Percentiles rank a stretch among this genome's conserved stretches.
phyloP scores from a whole-genome alignment of 2,888 invertebrate species.

The Drosophila mettleri region DNA sequence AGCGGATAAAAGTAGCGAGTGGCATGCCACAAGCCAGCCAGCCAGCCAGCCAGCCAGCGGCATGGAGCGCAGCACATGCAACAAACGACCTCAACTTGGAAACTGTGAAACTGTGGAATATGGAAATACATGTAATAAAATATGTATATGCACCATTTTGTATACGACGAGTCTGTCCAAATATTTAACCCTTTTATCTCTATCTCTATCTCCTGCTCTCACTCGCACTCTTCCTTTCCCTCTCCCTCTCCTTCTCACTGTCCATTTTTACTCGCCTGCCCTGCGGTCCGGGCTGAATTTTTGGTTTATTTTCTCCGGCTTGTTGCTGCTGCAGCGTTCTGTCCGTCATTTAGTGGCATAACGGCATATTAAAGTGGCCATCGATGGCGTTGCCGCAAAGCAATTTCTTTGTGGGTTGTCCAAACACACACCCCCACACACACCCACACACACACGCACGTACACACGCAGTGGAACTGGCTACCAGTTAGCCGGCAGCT shows the following conservation, averaged over 20 bases:
- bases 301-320: neutral
- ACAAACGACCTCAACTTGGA: conserved; percentile 19
- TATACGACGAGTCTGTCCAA: conserved; percentile 33
- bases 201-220: neutral
- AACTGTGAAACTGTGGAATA: conserved; percentile 45
- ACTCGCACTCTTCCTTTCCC: neutral
- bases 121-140: conserved; percentile 44
- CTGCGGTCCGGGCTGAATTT: neutral
- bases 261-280: neutral
- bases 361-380: conserved; percentile 56
- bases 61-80: conserved; percentile 20
- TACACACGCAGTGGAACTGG: neutral
- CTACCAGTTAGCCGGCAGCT: conserved; percentile 23
- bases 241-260: neutral
- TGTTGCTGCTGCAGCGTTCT: conserved; percentile 28
- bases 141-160: conserved; percentile 30
- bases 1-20: conserved; percentile 7
- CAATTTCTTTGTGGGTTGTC: conserved; percentile 42
- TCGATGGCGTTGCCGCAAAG: conserved; percentile 45
- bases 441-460: neutral
- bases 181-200: conserved; percentile 35
- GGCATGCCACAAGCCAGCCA: conserved; percentile 16
- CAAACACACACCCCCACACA: neutral
- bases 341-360: conserved; percentile 48
- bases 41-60: conserved; percentile 1